Evolutionary conservation across 2,888 invertebrate species (phyloP), one percentile per base, ranked within the genome.

Genomic region (Protophormia terraenovae): DNA sequence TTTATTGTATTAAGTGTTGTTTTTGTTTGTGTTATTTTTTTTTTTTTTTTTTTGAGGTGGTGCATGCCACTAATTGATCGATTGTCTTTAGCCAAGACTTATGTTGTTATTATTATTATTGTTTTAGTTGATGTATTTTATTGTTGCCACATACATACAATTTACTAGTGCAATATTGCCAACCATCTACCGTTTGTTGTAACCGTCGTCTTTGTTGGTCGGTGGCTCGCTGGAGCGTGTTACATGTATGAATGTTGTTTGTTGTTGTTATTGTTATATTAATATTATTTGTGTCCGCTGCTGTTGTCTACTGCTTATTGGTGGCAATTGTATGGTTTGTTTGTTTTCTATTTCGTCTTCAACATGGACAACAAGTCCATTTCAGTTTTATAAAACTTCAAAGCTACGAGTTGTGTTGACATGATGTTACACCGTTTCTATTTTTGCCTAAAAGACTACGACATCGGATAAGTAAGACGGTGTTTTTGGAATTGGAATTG

Each of bases 31-130:
- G n/a, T n/a, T n/a, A n/a, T n/a, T n/a, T 67, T 32, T 16, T 78
- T 66, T 67, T 64, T 64, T n/a, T 45, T 55, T 64, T 47, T 64
- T 76, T 64, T 69, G 64, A 81, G 80, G 80, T 55, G 73, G 77
- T 83, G 83, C 87, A 88, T 87, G 87, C 85, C 87, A 87, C 86
- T 87, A 88, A 88, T 88, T 87, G 88, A 88, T 88, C 86, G 87
- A 87, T 88, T 87, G 87, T 87, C 86, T 85, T 85, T 82, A 85
- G 53, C 55, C 78, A 85, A 85, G 82, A 85, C 82, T 85, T 85
- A 75, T 85, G 82, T 58, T 67, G 64, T 47, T 27, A 14, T 14
- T 82, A 22, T 22, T 77, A 67, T 69, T 78, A 67, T 62, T 50
- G 83, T 78, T 71, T 78, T 50, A 66, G 73, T 73, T 77, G 64